phyloP scores from a whole-genome alignment of 2,888 invertebrate genomes.

The Sturmia bella region DNA sequence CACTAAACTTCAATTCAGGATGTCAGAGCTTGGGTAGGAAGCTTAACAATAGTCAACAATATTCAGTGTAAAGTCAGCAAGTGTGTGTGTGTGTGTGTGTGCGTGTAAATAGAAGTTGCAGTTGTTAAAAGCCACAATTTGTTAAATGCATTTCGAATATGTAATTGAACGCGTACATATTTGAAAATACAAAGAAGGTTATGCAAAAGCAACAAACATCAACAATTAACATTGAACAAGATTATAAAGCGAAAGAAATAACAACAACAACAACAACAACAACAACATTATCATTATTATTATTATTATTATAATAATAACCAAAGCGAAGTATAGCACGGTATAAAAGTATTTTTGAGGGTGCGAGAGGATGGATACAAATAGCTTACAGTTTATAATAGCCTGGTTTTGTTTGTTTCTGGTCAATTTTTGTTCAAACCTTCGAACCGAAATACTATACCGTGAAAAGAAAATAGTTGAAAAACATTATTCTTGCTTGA shows the following conservation, averaged over 20 bases:
- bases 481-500: not conserved
- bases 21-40: not conserved
- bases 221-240: conserved; percentile 40
- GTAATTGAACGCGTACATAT: not conserved
- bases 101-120: conserved; percentile 8
- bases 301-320: conserved; percentile 18
- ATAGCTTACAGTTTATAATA: not conserved
- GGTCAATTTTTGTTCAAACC: conserved; percentile 32
- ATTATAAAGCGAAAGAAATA: not conserved
- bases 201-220: conserved; percentile 31
- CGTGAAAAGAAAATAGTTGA: conserved; percentile 19
- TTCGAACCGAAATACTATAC: conserved; percentile 58
- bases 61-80: not conserved
- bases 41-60: not conserved
- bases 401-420: not conserved
- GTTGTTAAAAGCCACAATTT: conserved; percentile 18
- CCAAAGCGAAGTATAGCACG: not conserved
- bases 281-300: too few relatives aligned
- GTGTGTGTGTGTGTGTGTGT: not conserved
- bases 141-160: conserved; percentile 10
- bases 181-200: conserved; percentile 3
- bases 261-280: not conserved
- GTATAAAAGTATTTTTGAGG: not conserved
- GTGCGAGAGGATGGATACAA: not conserved
- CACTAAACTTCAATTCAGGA: not conserved